Evolutionary conservation across 2,797 vertebrate species (phyloP).

Genomic region (Babyrousa celebensis): DNA sequence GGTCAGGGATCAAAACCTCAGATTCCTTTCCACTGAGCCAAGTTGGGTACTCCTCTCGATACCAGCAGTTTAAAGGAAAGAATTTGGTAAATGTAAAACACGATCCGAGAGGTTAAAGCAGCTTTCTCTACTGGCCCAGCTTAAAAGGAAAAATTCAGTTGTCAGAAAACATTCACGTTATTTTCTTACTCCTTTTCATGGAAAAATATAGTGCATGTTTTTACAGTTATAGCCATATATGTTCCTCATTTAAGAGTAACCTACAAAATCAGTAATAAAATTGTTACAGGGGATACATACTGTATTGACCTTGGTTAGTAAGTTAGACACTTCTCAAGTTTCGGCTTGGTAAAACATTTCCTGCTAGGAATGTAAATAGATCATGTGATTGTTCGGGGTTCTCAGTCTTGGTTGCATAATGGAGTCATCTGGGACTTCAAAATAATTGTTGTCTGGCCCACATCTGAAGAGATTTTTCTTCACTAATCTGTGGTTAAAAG

Average conservation of each 20-base stretch:
- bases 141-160: background rate
- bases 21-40: too few species aligned
- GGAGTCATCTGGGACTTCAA: background rate
- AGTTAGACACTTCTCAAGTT: background rate
- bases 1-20: too few species aligned
- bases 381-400: background rate
- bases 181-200: constrained; percentile 53
- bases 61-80: background rate
- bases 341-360: background rate
- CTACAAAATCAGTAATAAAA: constrained; percentile 16
- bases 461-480: background rate
- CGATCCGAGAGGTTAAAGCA: background rate
- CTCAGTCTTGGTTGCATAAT: background rate
- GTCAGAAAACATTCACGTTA: background rate
- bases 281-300: background rate
- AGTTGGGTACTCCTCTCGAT: too few species aligned
- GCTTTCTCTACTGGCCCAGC: background rate
- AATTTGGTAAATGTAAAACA: background rate
- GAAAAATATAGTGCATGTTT: background rate
- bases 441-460: background rate
- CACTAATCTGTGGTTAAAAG: background rate
- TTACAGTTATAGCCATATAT: background rate
- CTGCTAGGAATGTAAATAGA: background rate
- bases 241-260: background rate
- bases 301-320: background rate